Conservation (phyloP, 1,140 invertebrate species). For the Melipona quadrifasciata region DNA sequence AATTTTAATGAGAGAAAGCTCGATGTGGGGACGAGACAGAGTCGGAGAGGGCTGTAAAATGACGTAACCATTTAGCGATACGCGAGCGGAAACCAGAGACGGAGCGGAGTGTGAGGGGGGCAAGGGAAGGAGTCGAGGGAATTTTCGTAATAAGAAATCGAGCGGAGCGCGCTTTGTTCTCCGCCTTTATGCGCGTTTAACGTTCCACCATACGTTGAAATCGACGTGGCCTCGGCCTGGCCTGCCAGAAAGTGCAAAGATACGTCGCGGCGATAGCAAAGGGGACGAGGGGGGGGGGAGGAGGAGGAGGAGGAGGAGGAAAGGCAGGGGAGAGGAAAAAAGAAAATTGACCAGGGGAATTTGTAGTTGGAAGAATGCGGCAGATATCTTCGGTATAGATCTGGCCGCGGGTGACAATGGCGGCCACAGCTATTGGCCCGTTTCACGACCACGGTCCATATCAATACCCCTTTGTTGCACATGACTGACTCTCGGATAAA, state of each 20-base stretch:
- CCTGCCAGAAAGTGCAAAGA: constrained; percentile 28
- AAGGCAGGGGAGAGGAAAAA: no score
- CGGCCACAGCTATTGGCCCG: constrained; percentile 51
- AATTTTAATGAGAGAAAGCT: no score
- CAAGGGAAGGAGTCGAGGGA: neutral
- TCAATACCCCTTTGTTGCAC: constrained; percentile 55
- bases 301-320: no score
- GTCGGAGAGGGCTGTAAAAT: neutral
- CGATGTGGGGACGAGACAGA: neutral
- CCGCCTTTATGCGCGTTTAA: constrained; percentile 3
- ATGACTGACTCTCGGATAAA: constrained; percentile 52
- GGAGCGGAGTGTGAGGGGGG: no score
- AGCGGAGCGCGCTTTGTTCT: neutral
- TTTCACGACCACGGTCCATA: constrained; percentile 51
- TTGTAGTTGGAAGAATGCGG: constrained; percentile 55
- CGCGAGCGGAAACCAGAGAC: neutral
- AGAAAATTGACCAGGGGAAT: constrained; percentile 50
- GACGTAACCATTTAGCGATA: neutral
- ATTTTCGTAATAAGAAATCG: constrained; percentile 1
- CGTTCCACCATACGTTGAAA: neutral
- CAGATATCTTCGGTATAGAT: constrained; percentile 50
- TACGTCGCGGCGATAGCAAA: neutral
- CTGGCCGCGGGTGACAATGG: constrained; percentile 52
- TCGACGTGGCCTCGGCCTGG: constrained; percentile 5
- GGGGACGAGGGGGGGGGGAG: no score